Evolutionary conservation across 2,113 vertebrate genomes (phyloP).

Genomic region (Collichthys lucidus): DNA sequence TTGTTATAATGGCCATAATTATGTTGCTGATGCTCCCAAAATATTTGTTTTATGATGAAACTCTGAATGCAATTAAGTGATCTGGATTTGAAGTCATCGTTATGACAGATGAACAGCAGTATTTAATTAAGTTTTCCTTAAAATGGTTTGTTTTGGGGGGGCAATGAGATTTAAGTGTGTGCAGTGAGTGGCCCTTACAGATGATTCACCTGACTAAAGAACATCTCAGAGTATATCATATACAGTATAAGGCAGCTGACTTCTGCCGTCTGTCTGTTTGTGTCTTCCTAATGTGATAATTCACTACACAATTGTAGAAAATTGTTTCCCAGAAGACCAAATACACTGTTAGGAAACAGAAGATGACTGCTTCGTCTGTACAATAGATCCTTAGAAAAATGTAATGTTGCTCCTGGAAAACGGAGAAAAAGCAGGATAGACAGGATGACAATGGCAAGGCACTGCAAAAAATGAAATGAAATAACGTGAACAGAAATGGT

Average conservation of each 20-base stretch:
- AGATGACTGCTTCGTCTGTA: too few species aligned
- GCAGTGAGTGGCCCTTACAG: conserved; percentile 24
- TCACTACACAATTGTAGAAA: conserved; percentile 18
- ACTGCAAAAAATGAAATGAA: too few species aligned
- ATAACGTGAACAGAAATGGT: too few species aligned
- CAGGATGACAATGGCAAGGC: too few species aligned
- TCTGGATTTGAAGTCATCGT: not conserved
- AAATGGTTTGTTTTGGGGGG: not conserved
- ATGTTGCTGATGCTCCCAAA: conserved; percentile 4
- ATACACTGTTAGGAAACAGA: not conserved
- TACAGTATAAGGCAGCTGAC: conserved; percentile 30
- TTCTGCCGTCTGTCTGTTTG: not conserved
- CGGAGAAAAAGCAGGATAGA: too few species aligned
- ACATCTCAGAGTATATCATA: conserved; percentile 30
- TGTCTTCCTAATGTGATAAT: conserved; percentile 6
- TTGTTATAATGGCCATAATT: not conserved
- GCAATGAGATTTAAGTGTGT: not conserved
- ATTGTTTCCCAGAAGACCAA: conserved; percentile 5
- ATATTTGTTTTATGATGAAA: not conserved
- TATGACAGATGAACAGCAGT: conserved; percentile 3
- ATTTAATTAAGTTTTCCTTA: not conserved
- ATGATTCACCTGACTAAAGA: conserved; percentile 10
- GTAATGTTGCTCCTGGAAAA: too few species aligned
- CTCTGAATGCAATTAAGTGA: conserved; percentile 5
- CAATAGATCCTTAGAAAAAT: too few species aligned